Evolutionary conservation across 2,113 vertebrate species (phyloP).

Genomic region (Condylura cristata): DNA sequence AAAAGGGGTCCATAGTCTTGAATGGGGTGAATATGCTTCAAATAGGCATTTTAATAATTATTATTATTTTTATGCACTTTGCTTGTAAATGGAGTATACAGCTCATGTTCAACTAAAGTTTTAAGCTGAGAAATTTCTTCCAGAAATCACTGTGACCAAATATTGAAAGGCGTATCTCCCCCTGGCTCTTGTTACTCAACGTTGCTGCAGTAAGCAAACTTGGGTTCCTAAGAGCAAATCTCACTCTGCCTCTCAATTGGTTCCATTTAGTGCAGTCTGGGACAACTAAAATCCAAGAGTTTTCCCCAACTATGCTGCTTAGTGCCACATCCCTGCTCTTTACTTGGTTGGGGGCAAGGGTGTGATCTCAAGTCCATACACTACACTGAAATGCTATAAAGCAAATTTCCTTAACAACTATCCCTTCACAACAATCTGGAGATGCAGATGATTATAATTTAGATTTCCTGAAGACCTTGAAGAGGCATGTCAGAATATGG

Average conservation of each 20-base stretch:
- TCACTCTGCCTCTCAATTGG: not conserved
- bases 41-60: not conserved
- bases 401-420: slow-evolving; percentile 28
- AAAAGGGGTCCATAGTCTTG: not conserved
- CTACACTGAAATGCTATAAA: not conserved
- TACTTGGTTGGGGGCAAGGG: not conserved
- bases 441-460: not conserved
- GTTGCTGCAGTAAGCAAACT: not conserved
- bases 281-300: not conserved
- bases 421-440: not conserved
- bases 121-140: not conserved
- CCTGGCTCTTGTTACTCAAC: not conserved
- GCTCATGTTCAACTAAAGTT: not conserved
- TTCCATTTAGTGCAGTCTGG: too few species aligned
- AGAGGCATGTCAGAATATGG: not conserved
- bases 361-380: not conserved
- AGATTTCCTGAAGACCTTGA: not conserved
- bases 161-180: not conserved
- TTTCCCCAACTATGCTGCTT: not conserved
- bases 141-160: not conserved
- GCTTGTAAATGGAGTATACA: not conserved
- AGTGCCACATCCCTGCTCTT: not conserved
- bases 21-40: not conserved
- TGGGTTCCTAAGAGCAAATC: not conserved
- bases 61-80: not conserved